Evolutionary conservation across 2,797 vertebrate species (phyloP).

Genomic region (Mormyrus hasselquistii): DNA sequence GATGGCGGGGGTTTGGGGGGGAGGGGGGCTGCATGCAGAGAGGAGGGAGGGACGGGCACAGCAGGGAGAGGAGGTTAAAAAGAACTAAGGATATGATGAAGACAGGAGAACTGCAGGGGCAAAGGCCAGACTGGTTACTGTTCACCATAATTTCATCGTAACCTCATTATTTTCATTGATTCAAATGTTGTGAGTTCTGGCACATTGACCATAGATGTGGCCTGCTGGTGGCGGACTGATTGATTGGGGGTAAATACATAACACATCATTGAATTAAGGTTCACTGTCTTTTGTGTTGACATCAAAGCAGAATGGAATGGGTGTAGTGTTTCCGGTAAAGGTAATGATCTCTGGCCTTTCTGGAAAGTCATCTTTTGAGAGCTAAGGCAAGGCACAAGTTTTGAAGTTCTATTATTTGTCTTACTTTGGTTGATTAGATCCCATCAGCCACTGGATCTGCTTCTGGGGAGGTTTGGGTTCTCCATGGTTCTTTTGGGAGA

Average conservation of each 20-base stretch:
- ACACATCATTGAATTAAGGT: neutral
- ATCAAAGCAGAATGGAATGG: neutral
- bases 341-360: neutral
- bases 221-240: neutral
- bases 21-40: neutral
- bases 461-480: neutral
- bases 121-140: neutral
- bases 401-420: neutral
- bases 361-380: neutral
- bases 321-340: neutral
- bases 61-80: neutral
- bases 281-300: neutral
- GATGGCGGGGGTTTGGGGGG: neutral
- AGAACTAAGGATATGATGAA: neutral
- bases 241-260: neutral
- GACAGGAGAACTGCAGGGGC: neutral
- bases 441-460: neutral
- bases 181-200: neutral
- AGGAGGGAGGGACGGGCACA: neutral
- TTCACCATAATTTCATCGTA: neutral
- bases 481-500: neutral
- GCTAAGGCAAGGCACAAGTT: neutral
- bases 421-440: neutral
- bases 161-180: neutral
- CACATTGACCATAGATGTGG: neutral